Evolutionary conservation across 1,140 invertebrate genomes (phyloP), one percentile per base, ranked within the genome.

Genomic region (Pogonomyrmex barbatus): DNA sequence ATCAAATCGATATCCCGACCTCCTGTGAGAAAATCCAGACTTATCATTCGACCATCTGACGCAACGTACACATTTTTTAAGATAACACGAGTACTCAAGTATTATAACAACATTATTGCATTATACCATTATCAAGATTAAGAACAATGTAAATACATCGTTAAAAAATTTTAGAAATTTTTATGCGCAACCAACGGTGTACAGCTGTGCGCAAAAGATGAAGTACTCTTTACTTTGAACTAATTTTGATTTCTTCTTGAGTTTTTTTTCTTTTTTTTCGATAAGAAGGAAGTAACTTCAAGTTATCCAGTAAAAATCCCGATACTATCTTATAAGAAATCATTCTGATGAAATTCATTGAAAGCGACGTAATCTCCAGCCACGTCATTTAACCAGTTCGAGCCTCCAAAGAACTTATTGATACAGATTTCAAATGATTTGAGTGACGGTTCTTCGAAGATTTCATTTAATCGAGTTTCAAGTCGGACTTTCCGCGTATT

Each of bases 51-150:
- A 39, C 60, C 30, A 75, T 83, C 56, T 83, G 79, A 60, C 33
- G 77, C 42, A 63, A 33, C 56, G 52, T 24, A n/a, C 14, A 65
- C 60, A 50, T 36, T 65, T 82, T 60, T 75, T 8, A 12, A 42
- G 79, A 83, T 83, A 83, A 83, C 79, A 8, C 36, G 8, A 39
- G n/a, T 33, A 83, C 79, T 83, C n/a, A 17, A 82, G 58, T 6
- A 30, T 60, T 73, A 60, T 36, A 39, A 62, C 42, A 36, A 67
- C 47, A 45, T 4, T 50, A 60, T 83, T 62, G 56, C 79, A 62
- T 83, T 83, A 75, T 6, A 60, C 9, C 68, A 50, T 67, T 14
- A 54, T 24, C 4, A 54, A 24, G 68, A 47, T 75, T 75, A 39
- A 50, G 68, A 12, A 56, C 33, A 24, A 81, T 39, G 78, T 33